Base-by-base conservation (phyloP, 2,888 invertebrate genomes). In the Eucriotettix oculatus region DNA sequence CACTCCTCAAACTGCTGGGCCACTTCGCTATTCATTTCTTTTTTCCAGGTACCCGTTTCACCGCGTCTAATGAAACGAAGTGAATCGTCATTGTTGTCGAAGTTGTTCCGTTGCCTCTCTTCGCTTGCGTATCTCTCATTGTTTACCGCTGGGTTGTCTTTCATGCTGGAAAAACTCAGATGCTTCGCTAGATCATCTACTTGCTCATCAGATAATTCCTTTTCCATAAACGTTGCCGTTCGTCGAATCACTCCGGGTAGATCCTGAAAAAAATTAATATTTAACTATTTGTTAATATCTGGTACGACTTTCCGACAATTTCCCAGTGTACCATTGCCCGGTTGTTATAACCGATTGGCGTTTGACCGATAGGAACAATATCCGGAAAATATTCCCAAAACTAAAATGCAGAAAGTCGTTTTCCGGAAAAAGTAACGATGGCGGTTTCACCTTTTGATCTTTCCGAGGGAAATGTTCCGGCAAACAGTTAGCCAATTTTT, bases 121-220 rank as follows among this genome's bases (percentile, higher is more conserved):
- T 65, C 67, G 53, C 64, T 63, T 43, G 66, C 64, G 52, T 67
- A 62, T 16, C 66, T 66, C 57, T 71, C 71, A 53, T 68, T 68
- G 60, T 80, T 80, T n/a, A 76, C 74, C 52, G 72, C 71, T 16
- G 74, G 71, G 68, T 80, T 80, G 9, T 70, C 67, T 65, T 76
- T 76, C 79, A 81, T 80, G 54, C 68, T 72, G 17, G 71, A 67
- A 68, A 80, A 80, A 60, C 73, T 73, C 63, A 78, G 75, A 67
- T 78, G 77, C 2, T 73, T 66, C 1, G 68, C 69, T 40, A 80
- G 70, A 2, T 63, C 64, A 7, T 68, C 64, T 17, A 76, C 66
- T 64, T 77, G 69, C 40, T 70, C 69, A 10, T 71, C 71, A 2
- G 68, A 68, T 43, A 73, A 67, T 64, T 59, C 56, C 60, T 71